Conservation (phyloP, 2,113 vertebrate genomes). For the Entelurus aequoreus region DNA sequence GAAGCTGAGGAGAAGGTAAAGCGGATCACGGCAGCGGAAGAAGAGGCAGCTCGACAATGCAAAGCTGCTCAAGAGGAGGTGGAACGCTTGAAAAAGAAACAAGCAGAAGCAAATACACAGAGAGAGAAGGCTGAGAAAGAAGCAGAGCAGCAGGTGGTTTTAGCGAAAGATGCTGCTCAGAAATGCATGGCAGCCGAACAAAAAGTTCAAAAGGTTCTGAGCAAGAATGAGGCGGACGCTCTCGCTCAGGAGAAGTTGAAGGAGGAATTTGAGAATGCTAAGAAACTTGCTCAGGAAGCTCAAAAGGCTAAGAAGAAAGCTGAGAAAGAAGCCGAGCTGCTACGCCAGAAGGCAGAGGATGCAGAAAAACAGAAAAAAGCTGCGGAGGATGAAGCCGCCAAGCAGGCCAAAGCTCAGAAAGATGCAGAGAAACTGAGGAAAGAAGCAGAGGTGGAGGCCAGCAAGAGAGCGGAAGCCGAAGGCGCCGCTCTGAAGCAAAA, state of each 20-base stretch:
- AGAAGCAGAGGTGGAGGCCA: conserved; percentile 85
- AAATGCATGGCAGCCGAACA: conserved; percentile 81
- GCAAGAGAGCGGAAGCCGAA: conserved; percentile 79
- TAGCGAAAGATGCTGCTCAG: conserved; percentile 85
- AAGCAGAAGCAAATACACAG: conserved; percentile 80
- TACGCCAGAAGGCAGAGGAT: conserved; percentile 84
- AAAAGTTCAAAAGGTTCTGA: conserved; percentile 79
- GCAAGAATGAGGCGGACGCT: conserved; percentile 84
- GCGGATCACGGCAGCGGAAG: conserved; percentile 80
- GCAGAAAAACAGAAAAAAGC: conserved; percentile 81
- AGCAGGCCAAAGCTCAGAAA: conserved; percentile 76
- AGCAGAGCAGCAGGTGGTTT: conserved; percentile 79
- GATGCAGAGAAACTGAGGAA: conserved; percentile 82
- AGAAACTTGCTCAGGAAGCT: conserved; percentile 77
- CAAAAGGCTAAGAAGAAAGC: conserved; percentile 80
- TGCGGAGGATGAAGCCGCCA: conserved; percentile 83
- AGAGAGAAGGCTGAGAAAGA: conserved; percentile 83
- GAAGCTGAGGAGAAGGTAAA: conserved; percentile 90
- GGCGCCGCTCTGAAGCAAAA: conserved; percentile 83
- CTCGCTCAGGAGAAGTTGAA: conserved; percentile 81
- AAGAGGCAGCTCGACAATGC: conserved; percentile 85
- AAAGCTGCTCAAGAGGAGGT: conserved; percentile 86
- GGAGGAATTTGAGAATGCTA: conserved; percentile 78
- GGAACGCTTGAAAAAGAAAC: conserved; percentile 81
- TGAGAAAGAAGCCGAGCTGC: conserved; percentile 78